Base-by-base conservation (phyloP, 2,888 invertebrate genomes). In the Mellilla xanthometata region DNA sequence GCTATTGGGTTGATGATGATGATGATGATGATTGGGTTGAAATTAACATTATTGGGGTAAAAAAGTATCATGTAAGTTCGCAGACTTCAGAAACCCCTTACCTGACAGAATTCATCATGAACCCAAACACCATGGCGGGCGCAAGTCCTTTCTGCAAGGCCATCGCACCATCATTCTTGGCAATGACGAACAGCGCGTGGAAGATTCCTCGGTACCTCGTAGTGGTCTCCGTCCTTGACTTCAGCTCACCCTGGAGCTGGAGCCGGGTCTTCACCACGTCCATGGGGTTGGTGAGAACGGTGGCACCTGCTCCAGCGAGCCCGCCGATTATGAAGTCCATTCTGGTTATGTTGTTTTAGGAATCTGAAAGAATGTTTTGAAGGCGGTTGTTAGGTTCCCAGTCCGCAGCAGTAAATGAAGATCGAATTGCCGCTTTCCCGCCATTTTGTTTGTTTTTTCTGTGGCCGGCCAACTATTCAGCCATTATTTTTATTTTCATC, bases 181-280 rank as follows among this genome's bases (percentile, higher is more conserved):
- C 92, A 53, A 96, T 94, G 3, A 93, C 91, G 67, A 92, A 93
- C 9, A 94, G 91, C 0, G 95, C 96, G 74, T 97, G 96, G 49
- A 95, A 90, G 9, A 96, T 93, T 60, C 96, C 95, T 38, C 91
- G 91, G 63, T 95, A 95, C 2, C 89, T 65, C 43, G 68, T 80
- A 58, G 63, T 78, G 49, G 43, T 94, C 91, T 68, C 92, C 5
- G 56, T 65, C 41, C 74, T 91, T 0, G 94, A 91, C 57, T 91
- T 90, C 31, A 96, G 72, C 74, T 96, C 94, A 0, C 94, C 94
- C 76, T 97, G 97, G 2, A 97, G 87, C 74, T 97, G 97, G 72
- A 97, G 92, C 0, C 97, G 91, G 8, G 95, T 96, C 85, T 97
- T 97, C 12, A 97, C 83, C 5, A 97, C 97, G 77, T 97, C 97